Evolutionary conservation across 2,888 invertebrate genomes (phyloP).

Genomic region (Neocrepidodera transversa): DNA sequence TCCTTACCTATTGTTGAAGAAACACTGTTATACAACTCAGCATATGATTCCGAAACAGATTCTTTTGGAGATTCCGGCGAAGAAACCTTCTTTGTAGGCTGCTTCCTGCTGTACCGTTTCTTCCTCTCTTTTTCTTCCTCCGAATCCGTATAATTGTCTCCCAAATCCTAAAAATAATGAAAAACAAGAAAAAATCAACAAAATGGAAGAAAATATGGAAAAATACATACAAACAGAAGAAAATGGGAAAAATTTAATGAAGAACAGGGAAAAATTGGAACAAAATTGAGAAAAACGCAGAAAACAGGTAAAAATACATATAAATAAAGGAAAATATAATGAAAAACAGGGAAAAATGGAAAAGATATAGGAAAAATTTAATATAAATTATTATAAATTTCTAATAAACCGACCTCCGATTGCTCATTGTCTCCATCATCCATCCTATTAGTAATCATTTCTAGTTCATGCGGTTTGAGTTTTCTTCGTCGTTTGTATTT

Average conservation of each 20-base stretch:
- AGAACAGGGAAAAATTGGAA: too few species aligned
- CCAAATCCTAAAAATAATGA: constrained; percentile 33
- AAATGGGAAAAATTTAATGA: too few species aligned
- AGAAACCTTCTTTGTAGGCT: constrained; percentile 58
- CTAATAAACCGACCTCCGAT: constrained; percentile 41
- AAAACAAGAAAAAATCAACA: constrained; percentile 1
- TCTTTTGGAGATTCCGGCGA: constrained; percentile 53
- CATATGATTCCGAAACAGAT: constrained; percentile 55
- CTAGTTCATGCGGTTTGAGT: constrained; percentile 70
- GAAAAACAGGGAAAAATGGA: too few species aligned
- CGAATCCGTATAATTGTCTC: constrained; percentile 51
- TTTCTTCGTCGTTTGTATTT: constrained; percentile 84
- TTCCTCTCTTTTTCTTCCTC: constrained; percentile 51
- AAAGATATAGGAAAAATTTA: too few species aligned
- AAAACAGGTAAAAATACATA: too few species aligned
- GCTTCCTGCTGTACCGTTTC: constrained; percentile 49
- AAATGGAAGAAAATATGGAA: too few species aligned
- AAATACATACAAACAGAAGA: too few species aligned
- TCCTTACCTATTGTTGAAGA: constrained; percentile 57
- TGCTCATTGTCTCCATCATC: constrained; percentile 46
- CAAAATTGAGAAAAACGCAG: too few species aligned
- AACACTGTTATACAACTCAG: constrained; percentile 61
- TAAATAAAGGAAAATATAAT: too few species aligned
- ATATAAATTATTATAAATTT: too few species aligned
- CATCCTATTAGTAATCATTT: constrained; percentile 54